Evolutionary conservation across 2,888 invertebrate species (phyloP).

Genomic region (Andrena minutula): DNA sequence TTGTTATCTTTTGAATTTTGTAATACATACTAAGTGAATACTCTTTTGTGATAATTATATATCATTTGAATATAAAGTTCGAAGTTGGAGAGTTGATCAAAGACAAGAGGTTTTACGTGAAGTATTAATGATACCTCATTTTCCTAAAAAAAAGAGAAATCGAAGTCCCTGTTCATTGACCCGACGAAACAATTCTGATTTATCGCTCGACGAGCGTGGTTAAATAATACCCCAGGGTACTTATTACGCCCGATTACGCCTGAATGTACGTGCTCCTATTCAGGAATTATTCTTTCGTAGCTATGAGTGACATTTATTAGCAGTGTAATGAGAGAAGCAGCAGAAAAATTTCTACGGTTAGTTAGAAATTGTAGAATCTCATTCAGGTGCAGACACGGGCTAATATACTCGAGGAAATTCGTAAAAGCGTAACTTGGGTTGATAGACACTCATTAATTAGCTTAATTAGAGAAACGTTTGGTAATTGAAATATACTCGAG

Average conservation of each 20-base stretch:
- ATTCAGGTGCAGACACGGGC: background rate
- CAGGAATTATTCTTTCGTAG: constrained; percentile 29
- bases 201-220: background rate
- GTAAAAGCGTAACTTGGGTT: no score
- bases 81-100: no score
- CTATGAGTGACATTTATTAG: constrained; percentile 38
- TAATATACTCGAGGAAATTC: no score
- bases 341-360: background rate
- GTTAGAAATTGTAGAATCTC: constrained; percentile 11
- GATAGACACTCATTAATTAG: background rate
- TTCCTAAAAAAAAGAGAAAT: background rate
- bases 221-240: constrained; percentile 35
- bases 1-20: no score
- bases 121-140: background rate
- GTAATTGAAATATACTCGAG: background rate
- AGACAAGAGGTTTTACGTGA: background rate
- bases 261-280: constrained; percentile 40
- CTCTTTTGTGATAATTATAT: no score
- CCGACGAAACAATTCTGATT: constrained; percentile 10
- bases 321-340: constrained; percentile 3
- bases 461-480: background rate
- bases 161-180: background rate
- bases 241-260: constrained; percentile 38
- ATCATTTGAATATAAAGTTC: no score
- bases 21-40: no score